Evolutionary conservation across 2,888 invertebrate species (phyloP), one percentile per base, ranked within the genome.

Genomic region (Molorchus minor): DNA sequence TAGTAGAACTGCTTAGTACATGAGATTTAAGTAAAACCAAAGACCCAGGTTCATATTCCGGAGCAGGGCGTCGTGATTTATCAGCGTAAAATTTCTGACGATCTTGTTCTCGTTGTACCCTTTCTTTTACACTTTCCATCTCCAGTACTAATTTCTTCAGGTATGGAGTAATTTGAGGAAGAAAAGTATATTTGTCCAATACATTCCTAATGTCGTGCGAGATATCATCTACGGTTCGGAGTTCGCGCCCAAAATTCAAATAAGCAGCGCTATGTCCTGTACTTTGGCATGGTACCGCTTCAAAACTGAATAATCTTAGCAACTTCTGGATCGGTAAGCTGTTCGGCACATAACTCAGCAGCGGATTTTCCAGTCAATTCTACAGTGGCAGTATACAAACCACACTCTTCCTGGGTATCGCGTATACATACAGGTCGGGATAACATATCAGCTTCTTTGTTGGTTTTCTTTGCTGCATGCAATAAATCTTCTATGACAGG

Each of bases 191-290:
- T 8, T 25, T 4, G 8, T 4, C 8, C 25, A 25, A 25, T 25
- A 25, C 25, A 25, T 4, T 8, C 8, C 8, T 25, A 5, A 25
- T 8, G 8, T 25, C 25, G 4, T 25, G 25, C 5, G 25, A 25
- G 13, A 71, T 69, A 25, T 79, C 77, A 53, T 72, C 71, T 0
- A 69, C 46, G 0, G 74, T 73, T n/a, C 79, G 58, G 0, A 79
- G 40, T 58, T 80, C 77, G 47, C 78, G 55, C 0, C 72, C 79
- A 15, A 71, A 71, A 7, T 74, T 79, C 1, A 79, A 43, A 20
- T 70, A 78, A 0, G 80, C 77, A 3, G 79, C 67, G 0, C 75
- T 66, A 15, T 63, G 66, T 0, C 74, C 73, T 0, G 78, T 79
- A 3, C 65, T 60, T 36, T 69, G 61, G 25, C 5, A 25, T 25